These are phyloP conservation scores for Formicarius rufipectus DNA, from an alignment of 2,113 vertebrate genomes.

Conservation along the genomic window DNA sequence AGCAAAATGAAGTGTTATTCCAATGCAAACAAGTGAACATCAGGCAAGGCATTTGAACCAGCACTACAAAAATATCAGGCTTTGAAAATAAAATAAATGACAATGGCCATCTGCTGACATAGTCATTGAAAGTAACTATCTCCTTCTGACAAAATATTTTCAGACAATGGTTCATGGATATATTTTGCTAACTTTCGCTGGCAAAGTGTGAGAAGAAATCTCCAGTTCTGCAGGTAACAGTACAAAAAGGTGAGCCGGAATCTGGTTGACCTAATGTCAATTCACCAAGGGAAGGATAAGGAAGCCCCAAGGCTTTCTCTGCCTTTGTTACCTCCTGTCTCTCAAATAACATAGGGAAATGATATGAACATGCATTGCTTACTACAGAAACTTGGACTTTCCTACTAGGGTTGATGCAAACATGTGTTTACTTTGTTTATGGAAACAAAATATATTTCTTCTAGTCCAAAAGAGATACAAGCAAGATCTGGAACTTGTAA, in stretches of 20 bases:
- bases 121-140: neutral
- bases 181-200: neutral
- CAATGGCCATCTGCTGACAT: neutral
- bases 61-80: neutral
- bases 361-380: neutral
- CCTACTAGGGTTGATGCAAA: neutral
- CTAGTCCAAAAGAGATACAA: neutral
- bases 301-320: neutral
- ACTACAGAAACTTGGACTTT: neutral
- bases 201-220: neutral
- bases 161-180: neutral
- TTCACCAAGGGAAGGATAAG: neutral
- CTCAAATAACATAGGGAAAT: neutral
- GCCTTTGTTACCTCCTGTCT: neutral
- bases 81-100: neutral
- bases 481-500: neutral
- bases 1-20: neutral
- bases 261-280: neutral
- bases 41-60: neutral
- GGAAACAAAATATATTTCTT: neutral
- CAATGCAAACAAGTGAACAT: neutral
- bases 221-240: neutral
- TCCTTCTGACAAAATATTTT: neutral
- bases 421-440: accelerated
- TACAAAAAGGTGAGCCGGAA: neutral